Base-by-base conservation (phyloP, 2,888 invertebrate genomes). In the Anticlea derivata region DNA sequence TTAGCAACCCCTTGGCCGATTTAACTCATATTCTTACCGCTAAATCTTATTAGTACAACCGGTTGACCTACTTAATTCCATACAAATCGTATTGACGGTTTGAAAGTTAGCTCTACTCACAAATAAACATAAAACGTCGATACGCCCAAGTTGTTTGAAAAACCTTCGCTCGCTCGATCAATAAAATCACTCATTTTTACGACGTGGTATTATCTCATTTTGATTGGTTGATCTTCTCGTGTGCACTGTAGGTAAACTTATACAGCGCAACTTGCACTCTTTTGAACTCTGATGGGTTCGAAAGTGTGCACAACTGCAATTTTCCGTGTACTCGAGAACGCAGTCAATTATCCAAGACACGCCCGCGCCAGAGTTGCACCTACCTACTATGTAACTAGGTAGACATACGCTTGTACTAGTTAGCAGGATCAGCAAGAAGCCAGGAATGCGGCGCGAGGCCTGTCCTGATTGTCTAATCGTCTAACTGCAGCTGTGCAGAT, bases 391-490 rank as follows among this genome's bases (percentile, higher is more conserved):
- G 29, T 45, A 48, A 26, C 33, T 48, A 40, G 48, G 33, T 34
- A 22, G 23, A 41, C 35, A 22, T 29, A 23, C 30, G 29, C 34
- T 39, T 34, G 41, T 37, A 49, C 40, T 51, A 45, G 40, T 47
- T 41, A 48, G 38, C 27, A 46, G 50, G 48, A 48, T 43, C 46
- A 50, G 48, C 52, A 43, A 51, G 51, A 38, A 30, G 11, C 26
- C 30, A 43, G 43, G 55, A 53, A 49, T 58, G 50, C 48, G 35
- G 31, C 41, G 13, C 13, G 31, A 23, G 12, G 44, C 50, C 45
- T 55, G 49, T 56, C 48, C 51, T 51, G 49, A 59, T 54, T 56
- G 49, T 56, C 53, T 55, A 53, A 59, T 50, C 48, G 45, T 7
- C 11, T 20, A 13, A 8, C 35, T n/a, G 30, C 31, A 46, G 45